These are phyloP conservation scores for Apodemia zela DNA, from an alignment of 2,888 invertebrate genomes.

Conservation along the genomic window DNA sequence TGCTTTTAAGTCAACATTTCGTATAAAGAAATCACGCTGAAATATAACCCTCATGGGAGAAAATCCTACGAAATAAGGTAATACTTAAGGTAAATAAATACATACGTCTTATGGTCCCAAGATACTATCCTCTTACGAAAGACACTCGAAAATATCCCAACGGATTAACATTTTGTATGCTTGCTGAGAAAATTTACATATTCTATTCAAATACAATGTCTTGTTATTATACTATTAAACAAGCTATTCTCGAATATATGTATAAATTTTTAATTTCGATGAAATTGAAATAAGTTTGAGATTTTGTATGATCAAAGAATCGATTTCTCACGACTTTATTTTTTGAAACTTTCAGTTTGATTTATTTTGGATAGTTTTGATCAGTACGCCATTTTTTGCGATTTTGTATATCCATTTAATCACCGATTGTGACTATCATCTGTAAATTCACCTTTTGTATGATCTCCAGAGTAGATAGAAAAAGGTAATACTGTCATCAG, in stretches of 20 bases:
- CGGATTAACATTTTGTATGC: conserved; percentile 7
- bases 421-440: too few relatives aligned
- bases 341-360: too few relatives aligned
- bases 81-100: conserved; percentile 9
- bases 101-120: conserved; percentile 13
- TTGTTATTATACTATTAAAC: neutral
- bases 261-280: too few relatives aligned
- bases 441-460: too few relatives aligned
- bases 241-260: neutral
- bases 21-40: neutral
- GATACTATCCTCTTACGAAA: conserved; percentile 18
- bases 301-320: too few relatives aligned
- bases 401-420: too few relatives aligned
- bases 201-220: conserved; percentile 19
- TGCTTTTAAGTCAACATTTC: conserved; percentile 3
- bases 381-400: too few relatives aligned
- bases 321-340: too few relatives aligned
- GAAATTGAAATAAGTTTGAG: too few relatives aligned
- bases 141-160: conserved; percentile 10
- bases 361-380: too few relatives aligned
- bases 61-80: conserved; percentile 6
- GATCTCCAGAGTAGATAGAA: too few relatives aligned
- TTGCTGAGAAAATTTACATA: conserved; percentile 1
- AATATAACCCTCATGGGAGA: conserved; percentile 10
- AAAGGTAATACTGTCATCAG: too few relatives aligned